Evolutionary conservation across 1,140 invertebrate species (phyloP), one percentile per base, ranked within the genome.

Genomic region (Pinna nobilis): DNA sequence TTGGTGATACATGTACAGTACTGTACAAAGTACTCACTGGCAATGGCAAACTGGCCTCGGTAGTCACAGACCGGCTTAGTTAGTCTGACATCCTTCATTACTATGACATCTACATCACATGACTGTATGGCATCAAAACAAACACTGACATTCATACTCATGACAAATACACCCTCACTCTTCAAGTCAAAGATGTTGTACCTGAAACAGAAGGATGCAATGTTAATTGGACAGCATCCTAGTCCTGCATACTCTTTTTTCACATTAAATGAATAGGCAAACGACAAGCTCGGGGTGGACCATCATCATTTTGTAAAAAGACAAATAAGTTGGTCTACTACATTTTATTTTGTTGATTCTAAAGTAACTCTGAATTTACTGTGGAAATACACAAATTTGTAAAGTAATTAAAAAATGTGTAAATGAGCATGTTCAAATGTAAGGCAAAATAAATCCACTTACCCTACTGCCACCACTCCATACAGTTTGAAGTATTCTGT

Each of bases 91-190:
- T 70, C 59, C 6, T n/a, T 65, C 5, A 75, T 3, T 13, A 75
- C 20, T 30, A 53, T 20, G 23, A 75, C n/a, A 3, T 61, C 32
- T 23, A 70, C 4, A 23, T 63, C 23, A 70, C 73, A 75, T 30
- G 59, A 39, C 20, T 61, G 53, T 39, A 50, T 65, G 1, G 59
- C 15, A 18, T 75, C 73, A 13, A 75, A 61, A 51, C 73, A 75
- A 5, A 75, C 25, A 59, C 60, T 70, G 9, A 75, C 9, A n/a
- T 75, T 75, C 9, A 75, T 15, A 59, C 41, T 75, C 25, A 75
- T 33, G 3, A 75, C 15, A 51, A 65, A 75, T 25, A 41, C 66
- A 23, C 60, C 30, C 39, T 75, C 73, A 49, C 33, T 49, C 7
- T 39, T 37, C 39, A 75, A 44, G 23, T 70, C 66, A 57, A 65